Conservation (phyloP, 2,797 vertebrate species). For the Chelon labrosus region DNA sequence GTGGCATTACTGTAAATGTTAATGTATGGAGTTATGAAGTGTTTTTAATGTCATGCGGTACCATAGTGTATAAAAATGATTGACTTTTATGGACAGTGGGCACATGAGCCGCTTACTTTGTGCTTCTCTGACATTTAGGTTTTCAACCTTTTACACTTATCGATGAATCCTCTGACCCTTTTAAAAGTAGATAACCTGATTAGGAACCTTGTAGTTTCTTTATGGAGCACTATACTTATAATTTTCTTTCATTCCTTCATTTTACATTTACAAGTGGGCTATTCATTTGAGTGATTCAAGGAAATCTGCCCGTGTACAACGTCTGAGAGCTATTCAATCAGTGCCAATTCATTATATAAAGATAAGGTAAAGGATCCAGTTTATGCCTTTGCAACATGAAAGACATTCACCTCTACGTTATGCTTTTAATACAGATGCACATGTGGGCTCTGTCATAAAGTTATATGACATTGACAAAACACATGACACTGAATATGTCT, state of each 20-base stretch:
- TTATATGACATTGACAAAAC: not conserved
- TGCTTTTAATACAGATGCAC: constrained; percentile 3
- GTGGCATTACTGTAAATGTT: too few relatives aligned
- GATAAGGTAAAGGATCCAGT: not conserved
- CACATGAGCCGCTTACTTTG: not conserved
- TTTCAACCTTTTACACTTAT: not conserved
- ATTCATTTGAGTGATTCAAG: not conserved
- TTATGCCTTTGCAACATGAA: constrained; percentile 2
- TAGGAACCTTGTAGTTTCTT: not conserved
- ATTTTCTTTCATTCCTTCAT: not conserved
- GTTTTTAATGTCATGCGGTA: too few relatives aligned
- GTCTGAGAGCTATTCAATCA: constrained; percentile 13
- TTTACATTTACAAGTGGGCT: not conserved
- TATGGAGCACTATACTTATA: not conserved
- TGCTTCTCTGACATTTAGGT: not conserved
- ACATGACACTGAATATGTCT: not conserved
- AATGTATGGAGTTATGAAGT: too few relatives aligned
- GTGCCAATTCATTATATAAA: constrained; percentile 1
- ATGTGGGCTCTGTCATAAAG: not conserved
- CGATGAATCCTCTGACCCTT: constrained; percentile 12
- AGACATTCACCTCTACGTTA: not conserved
- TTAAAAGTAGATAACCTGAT: not conserved
- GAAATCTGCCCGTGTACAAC: not conserved
- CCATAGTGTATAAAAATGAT: too few relatives aligned
- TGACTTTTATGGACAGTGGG: constrained; percentile 1